phyloP scores from a whole-genome alignment of 1,140 invertebrate genomes.

The Polypedilum pembai region DNA sequence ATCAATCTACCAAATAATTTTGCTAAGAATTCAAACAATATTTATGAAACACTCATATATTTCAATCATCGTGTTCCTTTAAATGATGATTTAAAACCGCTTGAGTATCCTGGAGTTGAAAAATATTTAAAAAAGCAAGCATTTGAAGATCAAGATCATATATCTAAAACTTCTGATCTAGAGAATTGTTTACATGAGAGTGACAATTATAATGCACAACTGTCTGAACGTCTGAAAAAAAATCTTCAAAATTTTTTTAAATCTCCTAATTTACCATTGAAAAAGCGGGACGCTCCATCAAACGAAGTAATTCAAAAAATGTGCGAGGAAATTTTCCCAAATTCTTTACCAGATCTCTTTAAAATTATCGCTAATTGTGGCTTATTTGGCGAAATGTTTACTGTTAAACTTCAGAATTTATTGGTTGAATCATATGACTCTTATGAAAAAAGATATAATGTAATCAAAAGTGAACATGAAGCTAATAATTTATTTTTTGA shows the following conservation, averaged over 20 bases:
- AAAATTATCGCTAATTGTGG: not conserved
- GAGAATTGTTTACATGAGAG: not conserved
- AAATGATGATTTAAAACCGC: not conserved
- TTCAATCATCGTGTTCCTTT: not conserved
- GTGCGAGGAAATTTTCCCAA: not conserved
- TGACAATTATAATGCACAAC: not conserved
- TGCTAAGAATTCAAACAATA: not conserved
- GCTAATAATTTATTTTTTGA: not conserved
- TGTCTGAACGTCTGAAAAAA: not conserved
- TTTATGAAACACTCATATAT: not conserved
- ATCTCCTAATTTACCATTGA: not conserved
- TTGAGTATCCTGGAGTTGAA: conserved; percentile 22
- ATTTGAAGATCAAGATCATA: not conserved
- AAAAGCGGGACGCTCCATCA: not conserved
- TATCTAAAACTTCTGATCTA: not conserved
- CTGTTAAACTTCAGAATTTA: not conserved
- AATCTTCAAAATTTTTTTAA: not conserved
- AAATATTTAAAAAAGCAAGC: not conserved
- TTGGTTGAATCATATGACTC: not conserved
- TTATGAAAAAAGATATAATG: not conserved
- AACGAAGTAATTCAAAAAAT: not conserved
- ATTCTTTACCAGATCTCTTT: not conserved
- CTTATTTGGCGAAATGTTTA: not conserved
- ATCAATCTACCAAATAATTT: not conserved
- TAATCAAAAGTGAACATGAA: not conserved